Evolutionary conservation across 2,888 invertebrate species (phyloP).

Genomic region (Phortica magna): DNA sequence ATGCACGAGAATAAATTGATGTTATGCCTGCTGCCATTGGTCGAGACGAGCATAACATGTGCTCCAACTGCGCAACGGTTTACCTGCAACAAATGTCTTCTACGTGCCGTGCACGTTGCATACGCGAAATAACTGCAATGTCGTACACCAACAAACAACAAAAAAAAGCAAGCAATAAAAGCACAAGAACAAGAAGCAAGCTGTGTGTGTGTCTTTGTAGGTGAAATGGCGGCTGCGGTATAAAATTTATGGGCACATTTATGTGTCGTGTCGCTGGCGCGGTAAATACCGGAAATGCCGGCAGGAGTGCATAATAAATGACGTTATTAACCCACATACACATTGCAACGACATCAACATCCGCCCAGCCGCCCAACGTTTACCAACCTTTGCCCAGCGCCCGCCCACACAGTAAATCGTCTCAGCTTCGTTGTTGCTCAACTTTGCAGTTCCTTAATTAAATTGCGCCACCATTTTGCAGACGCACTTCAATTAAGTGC

Average conservation of each 20-base stretch:
- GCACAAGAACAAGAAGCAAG: background rate
- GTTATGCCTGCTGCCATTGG: conserved; percentile 18
- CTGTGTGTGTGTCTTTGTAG: background rate
- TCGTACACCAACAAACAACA: background rate
- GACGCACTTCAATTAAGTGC: conserved; percentile 19
- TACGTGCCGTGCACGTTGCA: conserved; percentile 2
- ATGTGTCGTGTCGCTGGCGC: conserved; percentile 73
- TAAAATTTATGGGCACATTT: conserved; percentile 70
- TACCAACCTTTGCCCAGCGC: background rate
- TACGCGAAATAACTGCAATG: background rate
- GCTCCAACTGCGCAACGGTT: background rate
- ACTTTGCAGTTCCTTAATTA: conserved; percentile 24
- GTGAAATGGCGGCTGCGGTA: conserved; percentile 49
- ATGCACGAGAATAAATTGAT: conserved; percentile 28
- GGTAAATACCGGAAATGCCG: conserved; percentile 71
- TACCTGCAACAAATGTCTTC: conserved; percentile 25
- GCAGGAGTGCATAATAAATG: conserved; percentile 72
- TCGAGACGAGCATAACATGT: background rate
- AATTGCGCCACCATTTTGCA: conserved; percentile 13
- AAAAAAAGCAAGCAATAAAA: background rate
- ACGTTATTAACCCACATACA: conserved; percentile 71
- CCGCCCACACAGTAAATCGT: background rate
- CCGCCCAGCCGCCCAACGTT: conserved; percentile 4
- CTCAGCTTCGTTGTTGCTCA: background rate
- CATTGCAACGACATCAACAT: conserved; percentile 35